phyloP scores from a whole-genome alignment of 2,113 vertebrate species.

The Phalacrocorax carbo region DNA sequence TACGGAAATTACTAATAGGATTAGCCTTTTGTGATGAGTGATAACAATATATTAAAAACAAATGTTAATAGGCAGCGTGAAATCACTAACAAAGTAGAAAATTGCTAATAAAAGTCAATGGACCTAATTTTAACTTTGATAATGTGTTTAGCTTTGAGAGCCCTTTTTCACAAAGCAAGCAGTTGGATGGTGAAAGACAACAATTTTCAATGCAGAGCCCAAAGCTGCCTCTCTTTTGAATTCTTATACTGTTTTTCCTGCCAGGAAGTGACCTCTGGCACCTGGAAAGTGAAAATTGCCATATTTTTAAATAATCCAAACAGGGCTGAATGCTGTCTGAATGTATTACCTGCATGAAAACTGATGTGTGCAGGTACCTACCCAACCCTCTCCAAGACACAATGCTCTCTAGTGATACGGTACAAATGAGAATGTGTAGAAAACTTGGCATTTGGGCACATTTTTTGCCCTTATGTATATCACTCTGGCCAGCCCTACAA shows the following conservation, averaged over 20 bases:
- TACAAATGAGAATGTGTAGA: not conserved
- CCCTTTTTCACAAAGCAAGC: not conserved
- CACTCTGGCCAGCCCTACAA: not conserved
- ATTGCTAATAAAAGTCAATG: slow-evolving; percentile 60
- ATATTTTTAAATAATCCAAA: not conserved
- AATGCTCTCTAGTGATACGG: accelerated
- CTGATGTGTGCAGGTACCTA: accelerated
- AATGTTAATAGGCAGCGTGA: slow-evolving; percentile 64
- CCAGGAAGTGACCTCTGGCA: not conserved
- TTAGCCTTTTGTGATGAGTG: slow-evolving; percentile 66
- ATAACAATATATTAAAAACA: slow-evolving; percentile 66
- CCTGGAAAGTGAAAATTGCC: not conserved
- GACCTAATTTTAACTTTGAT: slow-evolving; percentile 30
- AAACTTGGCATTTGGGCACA: not conserved
- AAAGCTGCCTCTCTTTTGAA: not conserved
- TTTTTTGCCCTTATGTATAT: not conserved
- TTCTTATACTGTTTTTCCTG: not conserved
- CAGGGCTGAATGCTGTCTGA: not conserved
- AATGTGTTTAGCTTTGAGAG: not conserved
- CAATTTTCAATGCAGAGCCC: accelerated
- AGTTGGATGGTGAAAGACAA: not conserved
- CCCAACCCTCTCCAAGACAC: accelerated
- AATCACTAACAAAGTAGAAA: slow-evolving; percentile 68
- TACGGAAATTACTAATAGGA: slow-evolving; percentile 54
- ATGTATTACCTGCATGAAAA: not conserved